Percentiles rank a stretch among this genome's conserved stretches.
These are phyloP conservation scores for Epizoanthus ramosus DNA, from an alignment of 92 coral and sea anemone species.

Conservation along the genomic window DNA sequence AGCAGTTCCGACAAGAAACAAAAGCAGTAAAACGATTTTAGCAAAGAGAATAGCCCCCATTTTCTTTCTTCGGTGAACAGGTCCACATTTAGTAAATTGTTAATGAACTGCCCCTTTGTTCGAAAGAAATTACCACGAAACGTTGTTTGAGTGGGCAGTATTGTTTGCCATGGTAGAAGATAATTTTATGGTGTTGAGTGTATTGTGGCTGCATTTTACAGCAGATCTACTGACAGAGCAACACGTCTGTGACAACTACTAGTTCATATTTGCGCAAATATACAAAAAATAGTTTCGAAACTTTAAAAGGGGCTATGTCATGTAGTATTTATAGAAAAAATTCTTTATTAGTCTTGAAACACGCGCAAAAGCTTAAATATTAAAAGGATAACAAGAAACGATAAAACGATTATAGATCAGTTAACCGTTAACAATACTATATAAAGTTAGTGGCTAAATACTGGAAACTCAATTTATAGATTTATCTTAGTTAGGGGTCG, in stretches of 20 bases:
- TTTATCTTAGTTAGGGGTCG: too few relatives aligned
- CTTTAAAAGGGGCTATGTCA: too few relatives aligned
- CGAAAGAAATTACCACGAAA: not conserved
- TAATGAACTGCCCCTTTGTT: not conserved
- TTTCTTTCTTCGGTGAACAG: not conserved
- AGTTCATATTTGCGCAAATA: too few relatives aligned
- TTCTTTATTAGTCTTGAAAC: too few relatives aligned
- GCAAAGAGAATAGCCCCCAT: not conserved
- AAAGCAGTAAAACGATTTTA: constrained; percentile 1
- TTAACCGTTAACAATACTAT: too few relatives aligned
- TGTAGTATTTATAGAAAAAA: too few relatives aligned
- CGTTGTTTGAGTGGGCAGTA: not conserved
- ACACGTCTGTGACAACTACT: not conserved
- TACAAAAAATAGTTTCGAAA: too few relatives aligned
- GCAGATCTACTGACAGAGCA: not conserved
- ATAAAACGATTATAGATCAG: too few relatives aligned
- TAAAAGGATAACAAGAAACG: too few relatives aligned
- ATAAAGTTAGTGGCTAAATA: too few relatives aligned
- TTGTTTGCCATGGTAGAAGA: not conserved
- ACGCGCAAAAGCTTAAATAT: too few relatives aligned
- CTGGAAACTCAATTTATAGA: too few relatives aligned
- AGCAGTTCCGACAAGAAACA: constrained; percentile 1
- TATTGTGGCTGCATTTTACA: not conserved
- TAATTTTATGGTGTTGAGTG: not conserved
- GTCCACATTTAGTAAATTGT: constrained; percentile 20